Base-by-base conservation (phyloP, 1,140 invertebrate genomes). In the Polypedilum vanderplanki region DNA sequence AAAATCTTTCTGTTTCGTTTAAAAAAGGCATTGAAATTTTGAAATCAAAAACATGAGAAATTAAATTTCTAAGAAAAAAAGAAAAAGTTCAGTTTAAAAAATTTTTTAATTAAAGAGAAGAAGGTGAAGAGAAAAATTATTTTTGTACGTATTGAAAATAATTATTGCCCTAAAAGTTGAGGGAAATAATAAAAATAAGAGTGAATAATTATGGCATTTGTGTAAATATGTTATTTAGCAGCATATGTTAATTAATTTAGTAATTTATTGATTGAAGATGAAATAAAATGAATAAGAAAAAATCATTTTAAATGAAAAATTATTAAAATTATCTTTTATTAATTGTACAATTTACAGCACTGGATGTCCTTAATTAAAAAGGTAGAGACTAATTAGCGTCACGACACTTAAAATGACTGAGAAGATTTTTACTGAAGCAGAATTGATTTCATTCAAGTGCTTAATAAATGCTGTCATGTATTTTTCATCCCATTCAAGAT, bases 401-500 rank as follows among this genome's bases (percentile, higher is more conserved):
- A 70, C 17, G 9, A 18, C 65, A 20, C 17, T 22, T 3, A 70
- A 9, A 22, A 70, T 70, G n/a, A 70, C 3, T 18, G 65, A 70
- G 3, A 70, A 18, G 17, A 22, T 5, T 18, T 70, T 70, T 10
- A 70, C 18, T 70, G 65, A 22, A 7, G 65, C 65, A 70, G 65
- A 70, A 10, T 18, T 70, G 7, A 22, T 70, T 70, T 70, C 65
- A 18, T 70, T 8, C 17, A 70, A 18, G 8, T 20, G 65, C 9
- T 70, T 22, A 70, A 22, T 70, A 17, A 70, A 70, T 22, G 7
- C 65, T 18, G n/a, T 70, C 17, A 70, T 20, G 17, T 76, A 40
- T 22, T 76, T 22, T n/a, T 75, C 64, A n/a, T 64, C 65, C 75
- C 75, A 76, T 74, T 70, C 18, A 2, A 76, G n/a, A 75, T 76